Evolutionary conservation across 2,888 invertebrate genomes (phyloP), one percentile per base, ranked within the genome.

Genomic region (Tromatobia lineatoria): DNA sequence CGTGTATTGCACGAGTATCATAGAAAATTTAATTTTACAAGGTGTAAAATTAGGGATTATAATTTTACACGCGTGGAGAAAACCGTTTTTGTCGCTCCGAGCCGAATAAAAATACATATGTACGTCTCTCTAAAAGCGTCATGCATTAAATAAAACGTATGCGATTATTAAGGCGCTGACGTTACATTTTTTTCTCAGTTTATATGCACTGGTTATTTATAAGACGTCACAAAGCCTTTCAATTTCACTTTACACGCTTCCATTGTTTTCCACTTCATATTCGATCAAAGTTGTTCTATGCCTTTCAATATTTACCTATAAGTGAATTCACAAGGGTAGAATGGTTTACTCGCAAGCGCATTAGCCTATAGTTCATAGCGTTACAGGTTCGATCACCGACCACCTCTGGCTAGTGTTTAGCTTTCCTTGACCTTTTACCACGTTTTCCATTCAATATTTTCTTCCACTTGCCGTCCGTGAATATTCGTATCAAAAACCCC

Each of bases 201-300:
- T 29, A 8, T 34, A 34, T 23, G 11, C 10, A 1, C 20, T 11
- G 7, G 13, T 52, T 52, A 23, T 57, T 57, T 11, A 13, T 23
- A 13, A 13, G 23, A 57, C 57, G 7, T 11, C 10, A 10, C 57
- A 23, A 23, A 57, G 10, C 23, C 45, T 45, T 45, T 45, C 45
- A 45, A 45, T 45, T 0, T 45, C 15, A 52, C 18, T 18, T 52
- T 18, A 20, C 18, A 18, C 8, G 4, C 18, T 52, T n/a, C n/a
- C 50, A 8, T 52, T 52, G n/a, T n/a, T 52, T 52, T 7, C 8
- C 1, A 15, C 50, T n/a, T 52, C 50, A 52, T 11, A 20, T 54
- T 54, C 11, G 52, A 54, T 54, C 52, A 54, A 54, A 54, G 52
- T 54, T 54, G 10, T 54, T 54, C 20, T 11, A 23, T 54, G 52